Percentiles rank a stretch among this genome's conserved stretches.
Evolutionary conservation across 2,113 vertebrate species (phyloP).

Genomic region (Fulica atra): DNA sequence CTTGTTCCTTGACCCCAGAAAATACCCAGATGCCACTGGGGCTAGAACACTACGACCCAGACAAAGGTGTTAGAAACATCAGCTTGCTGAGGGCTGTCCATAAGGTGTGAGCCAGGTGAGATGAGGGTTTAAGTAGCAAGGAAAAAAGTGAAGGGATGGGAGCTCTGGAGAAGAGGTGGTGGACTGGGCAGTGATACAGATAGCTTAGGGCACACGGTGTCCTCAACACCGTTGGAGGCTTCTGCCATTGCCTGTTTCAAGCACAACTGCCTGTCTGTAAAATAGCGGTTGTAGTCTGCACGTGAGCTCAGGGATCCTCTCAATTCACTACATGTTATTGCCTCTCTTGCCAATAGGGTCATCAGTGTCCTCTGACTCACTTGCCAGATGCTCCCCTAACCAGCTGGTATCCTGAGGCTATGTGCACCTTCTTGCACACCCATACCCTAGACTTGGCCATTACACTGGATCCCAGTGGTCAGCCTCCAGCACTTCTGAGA

Average conservation of each 20-base stretch:
- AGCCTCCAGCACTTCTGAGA: not conserved
- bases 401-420: fast-evolving
- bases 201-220: not conserved
- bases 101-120: not conserved
- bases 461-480: not conserved
- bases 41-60: not conserved
- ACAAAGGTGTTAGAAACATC: not conserved
- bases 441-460: not conserved
- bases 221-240: not conserved
- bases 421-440: not conserved
- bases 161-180: not conserved
- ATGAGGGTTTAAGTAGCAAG: not conserved
- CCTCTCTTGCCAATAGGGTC: not conserved
- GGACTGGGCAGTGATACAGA: not conserved
- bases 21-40: fast-evolving
- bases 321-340: not conserved
- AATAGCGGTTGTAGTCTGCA: not conserved
- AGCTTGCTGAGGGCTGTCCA: not conserved
- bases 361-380: not conserved
- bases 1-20: not conserved
- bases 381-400: not conserved
- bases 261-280: not conserved
- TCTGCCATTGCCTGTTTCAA: not conserved
- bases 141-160: not conserved
- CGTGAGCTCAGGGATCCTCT: not conserved